Percentiles rank a stretch among this genome's conserved stretches.
These are phyloP conservation scores for Pyralis farinalis DNA, from an alignment of 2,888 invertebrate species.

Conservation along the genomic window DNA sequence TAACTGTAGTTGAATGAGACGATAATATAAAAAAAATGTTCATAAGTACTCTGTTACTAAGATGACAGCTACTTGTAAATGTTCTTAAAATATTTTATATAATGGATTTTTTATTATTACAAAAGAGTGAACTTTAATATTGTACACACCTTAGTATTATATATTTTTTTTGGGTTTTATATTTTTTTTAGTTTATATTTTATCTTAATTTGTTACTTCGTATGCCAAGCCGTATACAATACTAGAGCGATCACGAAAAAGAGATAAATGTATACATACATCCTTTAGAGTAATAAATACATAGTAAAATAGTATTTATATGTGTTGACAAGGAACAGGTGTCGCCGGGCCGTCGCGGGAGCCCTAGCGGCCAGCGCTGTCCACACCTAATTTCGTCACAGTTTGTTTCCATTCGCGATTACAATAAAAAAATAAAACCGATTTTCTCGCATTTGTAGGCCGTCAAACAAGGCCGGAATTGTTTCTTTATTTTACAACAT, in stretches of 20 bases:
- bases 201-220: conserved; percentile 68
- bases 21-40: conserved; percentile 42
- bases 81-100: conserved; percentile 72
- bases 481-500: conserved; percentile 31
- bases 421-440: conserved; percentile 25
- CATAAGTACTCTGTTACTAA: conserved; percentile 69
- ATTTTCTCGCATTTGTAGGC: conserved; percentile 32
- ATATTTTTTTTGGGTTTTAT: conserved; percentile 51
- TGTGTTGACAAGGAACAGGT: conserved; percentile 40
- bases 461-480: conserved; percentile 43
- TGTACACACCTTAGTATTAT: conserved; percentile 69
- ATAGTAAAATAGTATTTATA: conserved; percentile 63
- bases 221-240: conserved; percentile 75
- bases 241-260: conserved; percentile 66
- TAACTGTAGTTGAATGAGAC: conserved; percentile 51
- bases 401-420: conserved; percentile 18
- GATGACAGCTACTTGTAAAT: conserved; percentile 69
- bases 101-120: conserved; percentile 44
- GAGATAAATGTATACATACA: conserved; percentile 60
- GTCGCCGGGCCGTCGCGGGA: conserved; percentile 3
- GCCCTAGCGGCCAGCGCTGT: not conserved
- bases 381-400: conserved; percentile 1
- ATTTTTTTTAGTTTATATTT: conserved; percentile 48
- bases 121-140: conserved; percentile 69
- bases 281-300: conserved; percentile 62